Percentiles rank a stretch among this genome's conserved stretches.
These are phyloP conservation scores for Heliothis subflexa DNA, from an alignment of 1,140 invertebrate genomes.

Conservation along the genomic window DNA sequence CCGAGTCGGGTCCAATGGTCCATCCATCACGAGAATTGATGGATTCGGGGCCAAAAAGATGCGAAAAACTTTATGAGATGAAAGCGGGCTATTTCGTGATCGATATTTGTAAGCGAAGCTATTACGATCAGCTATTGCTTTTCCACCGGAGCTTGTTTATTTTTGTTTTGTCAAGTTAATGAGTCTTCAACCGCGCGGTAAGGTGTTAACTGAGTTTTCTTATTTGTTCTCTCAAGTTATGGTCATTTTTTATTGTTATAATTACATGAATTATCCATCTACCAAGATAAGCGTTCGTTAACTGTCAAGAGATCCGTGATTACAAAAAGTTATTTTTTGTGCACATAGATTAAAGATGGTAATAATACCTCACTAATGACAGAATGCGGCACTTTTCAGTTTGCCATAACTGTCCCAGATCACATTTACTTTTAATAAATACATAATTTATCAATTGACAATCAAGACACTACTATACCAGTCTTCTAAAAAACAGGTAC, in stretches of 20 bases:
- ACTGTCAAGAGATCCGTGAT: too few relatives aligned
- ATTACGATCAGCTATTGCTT: constrained; percentile 59
- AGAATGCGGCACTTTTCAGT: too few relatives aligned
- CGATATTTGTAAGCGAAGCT: constrained; percentile 76
- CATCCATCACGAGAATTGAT: constrained; percentile 85
- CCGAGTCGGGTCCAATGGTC: constrained; percentile 66
- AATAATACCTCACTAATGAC: too few relatives aligned
- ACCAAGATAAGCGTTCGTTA: too few relatives aligned
- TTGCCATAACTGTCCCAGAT: too few relatives aligned
- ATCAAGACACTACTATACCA: too few relatives aligned
- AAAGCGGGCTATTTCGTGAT: constrained; percentile 77
- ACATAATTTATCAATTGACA: too few relatives aligned
- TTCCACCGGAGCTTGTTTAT: constrained; percentile 29
- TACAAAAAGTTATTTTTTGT: too few relatives aligned
- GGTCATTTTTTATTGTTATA: background rate
- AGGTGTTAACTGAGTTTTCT: constrained; percentile 25
- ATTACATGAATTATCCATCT: background rate
- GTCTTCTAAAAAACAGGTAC: background rate
- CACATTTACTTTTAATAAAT: too few relatives aligned
- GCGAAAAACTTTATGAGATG: constrained; percentile 71
- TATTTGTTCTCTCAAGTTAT: constrained; percentile 13
- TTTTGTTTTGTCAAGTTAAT: constrained; percentile 34
- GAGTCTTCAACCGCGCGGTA: constrained; percentile 9
- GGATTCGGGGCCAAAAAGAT: constrained; percentile 82
- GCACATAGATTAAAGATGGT: too few relatives aligned